phyloP scores from a whole-genome alignment of 1,140 invertebrate species.

The Pseudachorutes palmiensis region DNA sequence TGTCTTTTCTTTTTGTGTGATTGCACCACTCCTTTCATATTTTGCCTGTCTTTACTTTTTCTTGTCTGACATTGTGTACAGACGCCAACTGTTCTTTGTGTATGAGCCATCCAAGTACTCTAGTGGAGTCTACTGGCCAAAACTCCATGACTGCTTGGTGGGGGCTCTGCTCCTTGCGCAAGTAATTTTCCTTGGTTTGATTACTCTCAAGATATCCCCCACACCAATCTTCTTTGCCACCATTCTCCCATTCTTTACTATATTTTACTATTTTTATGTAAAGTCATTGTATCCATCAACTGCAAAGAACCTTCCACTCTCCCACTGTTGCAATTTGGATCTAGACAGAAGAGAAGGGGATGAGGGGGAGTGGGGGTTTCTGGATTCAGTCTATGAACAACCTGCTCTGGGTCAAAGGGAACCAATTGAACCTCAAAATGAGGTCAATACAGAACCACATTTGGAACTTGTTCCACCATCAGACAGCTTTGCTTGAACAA shows the following conservation, averaged over 20 bases:
- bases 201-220: neutral
- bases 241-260: neutral
- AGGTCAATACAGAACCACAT: no score
- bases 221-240: neutral
- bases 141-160: constrained; percentile 5
- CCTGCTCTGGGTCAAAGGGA: no score
- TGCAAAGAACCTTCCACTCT: neutral
- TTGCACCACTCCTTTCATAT: constrained; percentile 5
- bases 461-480: no score
- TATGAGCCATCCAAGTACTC: neutral
- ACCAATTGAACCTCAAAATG: no score
- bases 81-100: constrained; percentile 9
- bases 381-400: neutral
- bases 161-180: constrained; percentile 4
- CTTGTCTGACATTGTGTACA: neutral
- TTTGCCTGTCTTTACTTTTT: neutral
- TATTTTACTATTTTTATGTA: neutral
- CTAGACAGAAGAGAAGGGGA: neutral
- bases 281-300: neutral
- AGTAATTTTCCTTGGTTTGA: neutral
- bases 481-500: no score
- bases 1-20: constrained; percentile 6
- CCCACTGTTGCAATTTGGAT: neutral
- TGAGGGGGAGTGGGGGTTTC: neutral
- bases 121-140: neutral